A percentile compares a stretch with the other conserved stretches of the same genome.
Evolutionary conservation across 2,797 vertebrate genomes (phyloP).

Genomic region (Catostomus latipinnis): DNA sequence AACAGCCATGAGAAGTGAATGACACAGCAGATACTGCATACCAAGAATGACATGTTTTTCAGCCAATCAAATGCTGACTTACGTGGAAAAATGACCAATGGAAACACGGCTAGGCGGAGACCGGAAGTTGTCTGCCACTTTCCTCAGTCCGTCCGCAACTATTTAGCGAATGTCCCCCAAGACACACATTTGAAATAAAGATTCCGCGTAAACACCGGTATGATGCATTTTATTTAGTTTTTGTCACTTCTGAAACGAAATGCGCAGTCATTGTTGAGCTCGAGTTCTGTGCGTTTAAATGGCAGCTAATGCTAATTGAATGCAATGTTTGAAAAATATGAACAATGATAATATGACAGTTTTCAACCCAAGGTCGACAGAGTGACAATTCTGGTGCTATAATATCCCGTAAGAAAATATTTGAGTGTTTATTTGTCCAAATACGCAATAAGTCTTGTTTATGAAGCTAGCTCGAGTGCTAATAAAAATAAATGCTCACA

Average conservation of each 20-base stretch:
- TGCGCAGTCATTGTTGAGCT: slow-evolving; percentile 21
- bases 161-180: neutral
- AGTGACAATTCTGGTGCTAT: neutral
- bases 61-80: slow-evolving; percentile 21
- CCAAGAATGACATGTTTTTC: slow-evolving; percentile 14
- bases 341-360: neutral
- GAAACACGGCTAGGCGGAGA: neutral
- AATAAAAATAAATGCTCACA: slow-evolving; percentile 5
- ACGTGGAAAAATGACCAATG: slow-evolving; percentile 5
- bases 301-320: slow-evolving; percentile 23
- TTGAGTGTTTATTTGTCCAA: no score
- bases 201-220: neutral
- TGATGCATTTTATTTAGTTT: neutral
- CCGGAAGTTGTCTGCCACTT: neutral
- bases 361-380: neutral
- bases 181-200: neutral
- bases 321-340: neutral
- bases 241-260: neutral
- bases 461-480: neutral
- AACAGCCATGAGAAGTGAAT: neutral
- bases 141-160: neutral
- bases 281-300: neutral
- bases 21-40: slow-evolving; percentile 39
- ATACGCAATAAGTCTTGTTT: neutral
- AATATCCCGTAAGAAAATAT: neutral